These are phyloP conservation scores for Ramazzottius varieornatus DNA, from an alignment of 2,888 invertebrate species.

Conservation along the genomic window DNA sequence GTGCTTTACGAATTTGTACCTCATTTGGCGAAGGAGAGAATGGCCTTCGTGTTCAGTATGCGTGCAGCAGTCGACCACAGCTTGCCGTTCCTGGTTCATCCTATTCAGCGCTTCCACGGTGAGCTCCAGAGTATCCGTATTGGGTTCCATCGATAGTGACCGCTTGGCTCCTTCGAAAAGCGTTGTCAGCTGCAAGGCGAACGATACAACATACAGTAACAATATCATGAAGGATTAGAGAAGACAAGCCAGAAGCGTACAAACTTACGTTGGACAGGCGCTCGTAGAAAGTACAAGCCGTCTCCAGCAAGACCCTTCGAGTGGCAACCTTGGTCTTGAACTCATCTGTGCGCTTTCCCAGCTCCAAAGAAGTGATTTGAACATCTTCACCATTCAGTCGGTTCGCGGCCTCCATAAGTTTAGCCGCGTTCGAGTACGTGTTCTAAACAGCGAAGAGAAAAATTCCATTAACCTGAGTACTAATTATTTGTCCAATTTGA, in stretches of 20 bases:
- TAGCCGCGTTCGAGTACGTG: constrained; percentile 93
- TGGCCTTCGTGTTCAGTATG: not conserved
- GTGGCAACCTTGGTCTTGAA: constrained; percentile 79
- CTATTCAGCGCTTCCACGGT: not conserved
- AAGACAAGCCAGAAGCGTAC: too few species aligned
- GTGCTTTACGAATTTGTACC: not conserved
- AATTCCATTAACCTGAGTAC: too few species aligned
- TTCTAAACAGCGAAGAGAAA: constrained; percentile 35
- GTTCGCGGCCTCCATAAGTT: constrained; percentile 74
- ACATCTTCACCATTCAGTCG: constrained; percentile 87
- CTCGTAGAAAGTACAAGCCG: constrained; percentile 77
- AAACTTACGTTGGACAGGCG: constrained; percentile 64
- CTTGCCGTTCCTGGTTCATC: not conserved
- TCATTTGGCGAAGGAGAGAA: not conserved
- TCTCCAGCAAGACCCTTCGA: constrained; percentile 57
- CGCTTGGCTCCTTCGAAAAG: not conserved
- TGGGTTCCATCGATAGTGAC: not conserved
- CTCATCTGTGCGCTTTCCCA: constrained; percentile 72
- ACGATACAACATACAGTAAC: too few species aligned
- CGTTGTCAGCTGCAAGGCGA: not conserved
- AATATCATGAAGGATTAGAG: not conserved
- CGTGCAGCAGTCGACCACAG: not conserved
- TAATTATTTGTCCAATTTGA: too few species aligned
- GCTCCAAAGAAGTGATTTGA: constrained; percentile 66
- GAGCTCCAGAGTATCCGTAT: not conserved